Percentiles rank a stretch among this genome's conserved stretches.
Evolutionary conservation across 2,797 vertebrate genomes (phyloP).

Genomic region (Phataginus tricuspis): DNA sequence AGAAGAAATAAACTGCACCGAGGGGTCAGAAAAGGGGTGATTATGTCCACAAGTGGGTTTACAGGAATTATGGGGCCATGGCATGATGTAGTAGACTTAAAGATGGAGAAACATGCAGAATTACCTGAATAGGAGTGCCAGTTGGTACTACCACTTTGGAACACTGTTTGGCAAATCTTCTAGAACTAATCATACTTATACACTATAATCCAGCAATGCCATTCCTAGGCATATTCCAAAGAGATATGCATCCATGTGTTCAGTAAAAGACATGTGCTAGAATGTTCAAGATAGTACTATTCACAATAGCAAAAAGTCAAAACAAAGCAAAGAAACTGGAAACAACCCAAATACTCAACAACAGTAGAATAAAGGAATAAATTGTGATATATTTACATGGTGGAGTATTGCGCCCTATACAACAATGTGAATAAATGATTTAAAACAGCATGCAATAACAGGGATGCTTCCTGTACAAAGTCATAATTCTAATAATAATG

Average conservation of each 20-base stretch:
- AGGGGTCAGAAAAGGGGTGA: neutral
- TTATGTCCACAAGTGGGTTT: neutral
- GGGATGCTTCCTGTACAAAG: neutral
- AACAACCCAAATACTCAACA: neutral
- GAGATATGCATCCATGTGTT: neutral
- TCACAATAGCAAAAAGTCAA: neutral
- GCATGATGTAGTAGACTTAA: neutral
- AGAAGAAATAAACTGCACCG: neutral
- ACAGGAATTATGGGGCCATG: neutral
- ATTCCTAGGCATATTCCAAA: neutral
- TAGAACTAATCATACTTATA: neutral
- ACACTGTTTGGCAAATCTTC: neutral
- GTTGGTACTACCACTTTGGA: neutral
- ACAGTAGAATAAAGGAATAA: neutral
- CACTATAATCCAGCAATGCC: neutral
- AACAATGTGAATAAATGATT: neutral
- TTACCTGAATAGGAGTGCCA: neutral
- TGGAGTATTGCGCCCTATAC: neutral
- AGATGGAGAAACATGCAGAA: neutral
- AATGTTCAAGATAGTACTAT: neutral
- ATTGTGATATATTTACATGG: neutral
- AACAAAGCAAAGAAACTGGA: neutral
- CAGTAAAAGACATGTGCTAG: neutral
- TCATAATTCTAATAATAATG: neutral
- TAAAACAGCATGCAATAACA: rapidly evolving